phyloP scores from a whole-genome alignment of 1,140 invertebrate genomes.

The Ostrea edulis region DNA sequence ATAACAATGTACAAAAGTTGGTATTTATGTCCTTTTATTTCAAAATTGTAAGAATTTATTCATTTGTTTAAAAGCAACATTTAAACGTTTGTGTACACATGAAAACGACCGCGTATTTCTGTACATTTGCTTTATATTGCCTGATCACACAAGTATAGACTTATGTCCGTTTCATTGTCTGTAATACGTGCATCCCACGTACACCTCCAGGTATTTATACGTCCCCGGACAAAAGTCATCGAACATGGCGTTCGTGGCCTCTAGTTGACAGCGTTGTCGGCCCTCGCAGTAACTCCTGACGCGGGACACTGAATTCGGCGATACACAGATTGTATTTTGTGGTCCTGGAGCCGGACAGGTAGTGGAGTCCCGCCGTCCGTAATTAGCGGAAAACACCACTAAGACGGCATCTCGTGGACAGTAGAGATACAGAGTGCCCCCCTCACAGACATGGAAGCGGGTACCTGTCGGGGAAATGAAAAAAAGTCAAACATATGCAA shows the following conservation, averaged over 20 bases:
- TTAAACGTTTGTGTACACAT: too few species aligned
- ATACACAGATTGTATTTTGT: not conserved
- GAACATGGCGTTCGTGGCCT: constrained; percentile 18
- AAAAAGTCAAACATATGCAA: too few species aligned
- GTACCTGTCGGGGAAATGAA: not conserved
- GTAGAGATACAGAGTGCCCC: not conserved
- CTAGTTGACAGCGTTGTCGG: not conserved
- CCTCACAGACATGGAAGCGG: not conserved
- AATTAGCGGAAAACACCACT: constrained; percentile 2
- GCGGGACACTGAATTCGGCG: not conserved
- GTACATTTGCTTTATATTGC: not conserved
- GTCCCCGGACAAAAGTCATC: constrained; percentile 39
- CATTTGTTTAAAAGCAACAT: too few species aligned
- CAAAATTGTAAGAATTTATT: too few species aligned
- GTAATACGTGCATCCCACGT: not conserved
- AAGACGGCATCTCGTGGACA: not conserved
- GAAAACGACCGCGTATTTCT: too few species aligned
- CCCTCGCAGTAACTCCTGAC: constrained; percentile 24
- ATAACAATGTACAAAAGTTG: too few species aligned
- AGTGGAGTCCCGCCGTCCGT: not conserved
- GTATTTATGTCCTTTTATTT: too few species aligned
- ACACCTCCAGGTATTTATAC: constrained; percentile 41
- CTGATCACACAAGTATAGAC: not conserved
- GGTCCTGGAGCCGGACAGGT: not conserved
- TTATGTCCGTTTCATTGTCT: not conserved